These are phyloP conservation scores for Tetrax tetrax DNA, from an alignment of 2,113 vertebrate genomes.

Conservation along the genomic window DNA sequence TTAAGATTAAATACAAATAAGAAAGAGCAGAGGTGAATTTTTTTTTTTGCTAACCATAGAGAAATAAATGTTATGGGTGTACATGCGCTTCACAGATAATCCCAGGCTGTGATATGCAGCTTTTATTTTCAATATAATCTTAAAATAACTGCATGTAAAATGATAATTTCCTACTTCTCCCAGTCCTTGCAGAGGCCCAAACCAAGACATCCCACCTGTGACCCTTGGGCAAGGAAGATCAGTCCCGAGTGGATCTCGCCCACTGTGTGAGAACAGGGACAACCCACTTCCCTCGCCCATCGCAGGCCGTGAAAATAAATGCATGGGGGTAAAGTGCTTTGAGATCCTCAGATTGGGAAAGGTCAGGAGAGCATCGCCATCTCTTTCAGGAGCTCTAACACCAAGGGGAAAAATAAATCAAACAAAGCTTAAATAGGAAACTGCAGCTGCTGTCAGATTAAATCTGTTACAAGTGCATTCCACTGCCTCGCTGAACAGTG, in stretches of 20 bases:
- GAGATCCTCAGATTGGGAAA: not conserved
- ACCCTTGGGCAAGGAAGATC: not conserved
- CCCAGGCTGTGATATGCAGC: not conserved
- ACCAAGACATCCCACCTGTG: not conserved
- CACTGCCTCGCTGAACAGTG: constrained; percentile 38
- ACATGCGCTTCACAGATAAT: not conserved
- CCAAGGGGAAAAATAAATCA: constrained; percentile 31
- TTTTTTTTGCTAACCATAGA: not conserved
- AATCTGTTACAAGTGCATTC: constrained; percentile 62
- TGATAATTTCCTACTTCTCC: not conserved
- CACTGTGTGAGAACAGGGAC: not conserved
- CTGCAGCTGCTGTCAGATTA: constrained; percentile 67
- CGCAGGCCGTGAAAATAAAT: not conserved
- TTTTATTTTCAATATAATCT: not conserved
- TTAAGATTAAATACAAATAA: not conserved
- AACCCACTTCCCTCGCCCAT: not conserved
- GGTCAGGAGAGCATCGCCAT: not conserved
- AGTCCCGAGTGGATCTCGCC: not conserved
- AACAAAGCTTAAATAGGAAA: constrained; percentile 54
- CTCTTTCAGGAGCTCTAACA: constrained; percentile 58
- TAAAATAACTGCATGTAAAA: not conserved
- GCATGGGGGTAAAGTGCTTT: not conserved
- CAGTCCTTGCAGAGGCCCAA: not conserved
- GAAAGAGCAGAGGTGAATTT: not conserved
- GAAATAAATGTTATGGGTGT: not conserved